Base-by-base conservation (phyloP, 92 coral and sea anemone species). In the Scolanthus callimorphus region DNA sequence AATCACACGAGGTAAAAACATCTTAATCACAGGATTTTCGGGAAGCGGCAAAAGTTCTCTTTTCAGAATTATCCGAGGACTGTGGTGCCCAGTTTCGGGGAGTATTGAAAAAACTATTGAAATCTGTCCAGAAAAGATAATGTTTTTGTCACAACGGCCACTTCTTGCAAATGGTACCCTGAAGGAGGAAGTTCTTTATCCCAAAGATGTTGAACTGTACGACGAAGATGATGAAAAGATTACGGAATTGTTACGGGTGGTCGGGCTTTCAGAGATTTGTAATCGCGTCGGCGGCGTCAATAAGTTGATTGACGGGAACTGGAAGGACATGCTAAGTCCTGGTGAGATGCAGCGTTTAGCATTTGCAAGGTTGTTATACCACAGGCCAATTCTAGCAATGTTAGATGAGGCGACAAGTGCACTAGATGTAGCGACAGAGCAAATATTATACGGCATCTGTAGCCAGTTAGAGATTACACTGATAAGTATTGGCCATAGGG, bases 361-460 rank as follows among this genome's bases (percentile, higher is more conserved):
- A 8, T 92, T 92, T 57, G 98, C 98, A 13, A 76, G 98, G 22
- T 46, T 92, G 51, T 84, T 92, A 73, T 89, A 76, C 57, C 97
- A 92, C 51, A 71, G 61, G 21, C 98, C 98, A 12, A 56, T 51
- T 11, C 50, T 85, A 51, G 98, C 66, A 71, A 90, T 91, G 46
- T 69, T 91, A 19, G 97, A 91, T 45, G 97, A 91, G 51, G 97
- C 97, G n/a, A 88, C 96, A 8, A 88, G 97, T 80, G 97, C 97
- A 3, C 59, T 91, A 41, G 97, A 91, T 63, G 63, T 59, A 3
- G 60, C 84, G 17, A 70, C 96, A 0, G 96, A 91, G 49, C 71
- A 56, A 50, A 60, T 55, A 11, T 54, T 91, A 85, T 88, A 91
- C 64, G 77, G 68, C 21, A 30, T 29, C 19, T 91, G 98, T 52